Evolutionary conservation across 2,113 vertebrate genomes (phyloP), one percentile per base, ranked within the genome.

Genomic region (Grantiella picta): DNA sequence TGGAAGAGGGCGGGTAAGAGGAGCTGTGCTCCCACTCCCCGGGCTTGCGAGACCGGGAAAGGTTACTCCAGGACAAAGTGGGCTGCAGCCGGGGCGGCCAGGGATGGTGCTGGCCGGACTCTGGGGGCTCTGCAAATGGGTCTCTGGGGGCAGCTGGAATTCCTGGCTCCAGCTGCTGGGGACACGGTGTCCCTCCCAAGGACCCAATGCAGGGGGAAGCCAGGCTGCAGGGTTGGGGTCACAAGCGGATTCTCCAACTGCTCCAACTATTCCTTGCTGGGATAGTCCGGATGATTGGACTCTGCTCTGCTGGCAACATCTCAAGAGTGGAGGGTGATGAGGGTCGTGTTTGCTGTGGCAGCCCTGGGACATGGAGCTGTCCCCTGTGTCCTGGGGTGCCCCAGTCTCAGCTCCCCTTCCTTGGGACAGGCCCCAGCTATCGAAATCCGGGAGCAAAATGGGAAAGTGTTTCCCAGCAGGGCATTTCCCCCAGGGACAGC

Each of bases 81-180:
- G 77, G 72, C 35, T 65, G 73, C 70, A 47, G 91, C 65, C 44
- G 7, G 31, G 89, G 49, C 59, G 4, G 87, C 44, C 60, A 4
- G 52, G 88, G 79, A 53, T 78, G 78, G 56, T 44, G 73, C 90
- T 90, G 85, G 56, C 56, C 2, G 0, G 83, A 11, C 52, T 80
- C 72, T 0, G 5, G 77, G 89, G 86, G 77, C 47, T 87, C 90
- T 14, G 20, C 27, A 22, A 13, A 25, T 16, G 29, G 44, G 21
- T 91, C 89, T 73, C 72, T 4, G 17, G 24, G 18, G 69, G 76
- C 52, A 76, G 12, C 7, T 1, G 28, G 9, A 82, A 90, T 93
- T 92, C 88, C 70, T 94, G 82, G 33, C 79, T 87, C 50, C 90
- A 68, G 93, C 92, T 96, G 87, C 81, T 24, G 90, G 61, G 91